A percentile compares a stretch with the other conserved stretches of the same genome.
These are phyloP conservation scores for Cichladusa arquata DNA, from an alignment of 2,113 vertebrate genomes.

Conservation along the genomic window DNA sequence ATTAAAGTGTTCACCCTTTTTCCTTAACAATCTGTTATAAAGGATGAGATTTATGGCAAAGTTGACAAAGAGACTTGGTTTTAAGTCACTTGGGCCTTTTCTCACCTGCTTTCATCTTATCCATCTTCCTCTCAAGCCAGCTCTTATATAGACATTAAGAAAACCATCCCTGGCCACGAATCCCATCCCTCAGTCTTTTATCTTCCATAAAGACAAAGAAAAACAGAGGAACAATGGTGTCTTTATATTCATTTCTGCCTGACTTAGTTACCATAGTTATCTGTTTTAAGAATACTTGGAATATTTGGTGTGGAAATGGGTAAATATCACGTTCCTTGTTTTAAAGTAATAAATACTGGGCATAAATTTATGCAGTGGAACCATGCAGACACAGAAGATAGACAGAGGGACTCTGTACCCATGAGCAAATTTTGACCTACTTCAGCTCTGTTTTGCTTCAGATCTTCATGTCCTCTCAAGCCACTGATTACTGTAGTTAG, in stretches of 20 bases:
- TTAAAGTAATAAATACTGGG: background rate
- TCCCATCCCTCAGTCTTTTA: background rate
- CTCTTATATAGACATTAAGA: background rate
- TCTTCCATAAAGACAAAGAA: background rate
- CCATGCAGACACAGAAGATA: background rate
- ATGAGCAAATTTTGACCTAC: background rate
- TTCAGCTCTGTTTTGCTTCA: background rate
- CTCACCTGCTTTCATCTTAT: background rate
- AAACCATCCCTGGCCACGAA: background rate
- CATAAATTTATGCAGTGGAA: background rate
- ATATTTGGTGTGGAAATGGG: background rate
- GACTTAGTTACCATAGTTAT: background rate
- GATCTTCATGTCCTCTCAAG: background rate
- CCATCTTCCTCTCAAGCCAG: background rate
- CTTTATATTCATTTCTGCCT: background rate
- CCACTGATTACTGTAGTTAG: background rate
- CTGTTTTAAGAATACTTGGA: background rate
- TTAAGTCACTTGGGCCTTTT: background rate
- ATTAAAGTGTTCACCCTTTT: background rate
- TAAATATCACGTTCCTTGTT: background rate
- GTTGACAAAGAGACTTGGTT: background rate
- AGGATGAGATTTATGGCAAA: background rate
- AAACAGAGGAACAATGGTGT: background rate
- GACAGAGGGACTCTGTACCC: background rate
- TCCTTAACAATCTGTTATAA: background rate